Conservation (phyloP, 2,113 vertebrate species). For the Eleginops maclovinus region DNA sequence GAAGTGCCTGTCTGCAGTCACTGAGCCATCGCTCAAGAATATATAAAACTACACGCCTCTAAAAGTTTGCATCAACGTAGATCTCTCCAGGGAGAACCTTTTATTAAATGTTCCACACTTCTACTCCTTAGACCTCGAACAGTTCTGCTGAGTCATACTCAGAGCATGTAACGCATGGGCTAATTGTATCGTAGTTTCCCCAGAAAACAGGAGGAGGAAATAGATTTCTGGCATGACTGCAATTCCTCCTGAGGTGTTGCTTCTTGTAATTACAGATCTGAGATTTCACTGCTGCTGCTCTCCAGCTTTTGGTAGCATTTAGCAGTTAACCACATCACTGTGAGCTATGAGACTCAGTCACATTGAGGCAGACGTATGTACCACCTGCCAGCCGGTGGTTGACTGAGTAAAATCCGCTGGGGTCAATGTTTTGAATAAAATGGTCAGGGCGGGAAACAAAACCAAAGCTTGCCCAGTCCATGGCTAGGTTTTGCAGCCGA, state of each 20-base stretch:
- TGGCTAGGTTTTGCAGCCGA: slow-evolving; percentile 4
- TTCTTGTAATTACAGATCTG: slow-evolving; percentile 77
- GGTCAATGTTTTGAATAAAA: slow-evolving; percentile 22
- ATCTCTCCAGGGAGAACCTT: not conserved
- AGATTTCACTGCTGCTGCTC: slow-evolving; percentile 54
- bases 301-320: slow-evolving; percentile 57
- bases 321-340: slow-evolving; percentile 64
- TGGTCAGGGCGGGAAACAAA: not conserved
- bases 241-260: slow-evolving; percentile 60
- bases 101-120: not conserved
- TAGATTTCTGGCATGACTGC: slow-evolving; percentile 73
- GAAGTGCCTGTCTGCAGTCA: slow-evolving; percentile 68
- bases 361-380: slow-evolving; percentile 2
- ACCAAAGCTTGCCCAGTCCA: slow-evolving; percentile 17
- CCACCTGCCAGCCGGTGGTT: slow-evolving; percentile 23
- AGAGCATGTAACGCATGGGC: slow-evolving; percentile 24
- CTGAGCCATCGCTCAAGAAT: slow-evolving; percentile 32
- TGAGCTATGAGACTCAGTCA: slow-evolving; percentile 29
- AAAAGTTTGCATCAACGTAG: slow-evolving; percentile 10
- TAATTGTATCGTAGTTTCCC: slow-evolving; percentile 49
- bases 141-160: slow-evolving; percentile 8
- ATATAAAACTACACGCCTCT: slow-evolving; percentile 44
- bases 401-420: not conserved
- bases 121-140: not conserved
- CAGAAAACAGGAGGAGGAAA: slow-evolving; percentile 52